These are phyloP conservation scores for Acestrorhynchus altus DNA, from an alignment of 2,797 vertebrate genomes.

Conservation along the genomic window DNA sequence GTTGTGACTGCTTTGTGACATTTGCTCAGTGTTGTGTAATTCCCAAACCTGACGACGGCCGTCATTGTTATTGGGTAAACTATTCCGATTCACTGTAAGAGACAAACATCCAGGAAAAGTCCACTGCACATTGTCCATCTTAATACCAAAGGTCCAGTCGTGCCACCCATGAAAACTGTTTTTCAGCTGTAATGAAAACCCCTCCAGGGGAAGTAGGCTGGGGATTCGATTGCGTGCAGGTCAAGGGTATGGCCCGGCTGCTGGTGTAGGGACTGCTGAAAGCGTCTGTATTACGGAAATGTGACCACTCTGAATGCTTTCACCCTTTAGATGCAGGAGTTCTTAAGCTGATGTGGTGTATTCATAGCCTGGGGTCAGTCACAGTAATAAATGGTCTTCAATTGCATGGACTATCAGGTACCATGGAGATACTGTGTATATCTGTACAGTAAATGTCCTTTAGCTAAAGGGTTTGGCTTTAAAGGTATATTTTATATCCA, in stretches of 20 bases:
- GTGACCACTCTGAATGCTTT: constrained; percentile 58
- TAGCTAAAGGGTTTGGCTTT: constrained; percentile 18
- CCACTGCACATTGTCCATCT: constrained; percentile 69
- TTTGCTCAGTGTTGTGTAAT: no score
- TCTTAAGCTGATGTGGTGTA: constrained; percentile 60
- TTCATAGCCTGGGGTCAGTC: constrained; percentile 19
- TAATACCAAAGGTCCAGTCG: constrained; percentile 73
- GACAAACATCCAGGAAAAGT: constrained; percentile 42
- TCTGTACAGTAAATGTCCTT: constrained; percentile 5
- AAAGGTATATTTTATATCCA: constrained; percentile 19
- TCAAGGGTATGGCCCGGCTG: constrained; percentile 78
- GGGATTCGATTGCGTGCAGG: constrained; percentile 75
- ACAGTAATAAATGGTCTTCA: constrained; percentile 13
- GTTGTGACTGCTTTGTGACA: no score
- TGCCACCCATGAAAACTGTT: constrained; percentile 73
- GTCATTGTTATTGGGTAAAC: background rate
- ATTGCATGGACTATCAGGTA: constrained; percentile 28
- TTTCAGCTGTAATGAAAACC: constrained; percentile 74
- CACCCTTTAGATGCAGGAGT: constrained; percentile 53
- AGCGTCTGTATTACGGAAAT: constrained; percentile 75
- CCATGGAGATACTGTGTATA: constrained; percentile 33
- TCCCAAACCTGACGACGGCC: background rate
- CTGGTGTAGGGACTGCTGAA: constrained; percentile 69
- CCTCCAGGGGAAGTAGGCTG: constrained; percentile 70
- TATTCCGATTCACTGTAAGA: background rate